Evolutionary conservation across 2,888 invertebrate genomes (phyloP).

Genomic region (Epinotia brunnichana): DNA sequence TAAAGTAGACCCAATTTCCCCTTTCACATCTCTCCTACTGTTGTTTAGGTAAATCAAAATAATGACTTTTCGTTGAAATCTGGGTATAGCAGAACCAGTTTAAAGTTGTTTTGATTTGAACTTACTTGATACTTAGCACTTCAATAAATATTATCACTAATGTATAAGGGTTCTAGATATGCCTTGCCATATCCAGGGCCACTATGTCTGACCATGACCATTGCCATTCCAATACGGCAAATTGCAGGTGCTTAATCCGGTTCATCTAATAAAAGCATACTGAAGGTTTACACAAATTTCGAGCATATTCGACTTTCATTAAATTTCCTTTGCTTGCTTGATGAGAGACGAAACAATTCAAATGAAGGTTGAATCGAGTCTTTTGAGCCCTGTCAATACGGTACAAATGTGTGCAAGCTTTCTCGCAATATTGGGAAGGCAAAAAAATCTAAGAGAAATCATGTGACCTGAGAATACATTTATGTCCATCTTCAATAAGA

Average conservation of each 20-base stretch:
- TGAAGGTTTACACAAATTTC: neutral
- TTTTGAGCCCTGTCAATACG: constrained; percentile 18
- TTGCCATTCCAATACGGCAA: no score
- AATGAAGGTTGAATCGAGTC: neutral
- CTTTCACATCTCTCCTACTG: no score
- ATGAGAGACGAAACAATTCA: neutral
- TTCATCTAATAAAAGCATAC: neutral
- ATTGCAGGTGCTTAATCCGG: neutral
- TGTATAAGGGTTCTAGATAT: neutral
- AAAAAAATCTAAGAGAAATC: neutral
- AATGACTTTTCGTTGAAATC: neutral
- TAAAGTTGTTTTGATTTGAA: neutral
- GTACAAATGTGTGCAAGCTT: constrained; percentile 14
- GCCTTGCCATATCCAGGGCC: neutral
- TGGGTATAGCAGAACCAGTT: neutral
- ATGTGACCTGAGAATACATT: neutral
- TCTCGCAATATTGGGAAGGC: neutral
- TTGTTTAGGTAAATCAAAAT: no score
- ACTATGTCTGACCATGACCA: neutral
- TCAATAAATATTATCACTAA: neutral
- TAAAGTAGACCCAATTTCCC: no score
- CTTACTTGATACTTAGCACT: neutral
- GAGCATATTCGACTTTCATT: no score
- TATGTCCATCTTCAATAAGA: neutral
- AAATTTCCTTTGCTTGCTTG: no score